phyloP scores from a whole-genome alignment of 2,113 vertebrate species.

The Neolamprologus longior region DNA sequence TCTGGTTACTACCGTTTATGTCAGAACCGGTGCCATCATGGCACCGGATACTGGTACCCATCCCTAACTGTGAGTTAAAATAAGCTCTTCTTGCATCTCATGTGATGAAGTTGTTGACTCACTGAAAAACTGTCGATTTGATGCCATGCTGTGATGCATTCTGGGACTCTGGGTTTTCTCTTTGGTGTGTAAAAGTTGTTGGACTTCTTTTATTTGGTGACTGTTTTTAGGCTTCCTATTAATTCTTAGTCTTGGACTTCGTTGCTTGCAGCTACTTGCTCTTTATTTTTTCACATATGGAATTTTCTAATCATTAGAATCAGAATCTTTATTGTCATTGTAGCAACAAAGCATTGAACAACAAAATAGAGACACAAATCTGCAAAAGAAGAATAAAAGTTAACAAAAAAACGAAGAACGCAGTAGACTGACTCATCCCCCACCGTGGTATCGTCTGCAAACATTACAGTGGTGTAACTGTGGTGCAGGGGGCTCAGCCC shows the following conservation, averaged over 20 bases:
- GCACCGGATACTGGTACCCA: too few relatives aligned
- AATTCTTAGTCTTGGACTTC: fast-evolving
- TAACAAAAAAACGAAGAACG: not conserved
- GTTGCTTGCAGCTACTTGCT: not conserved
- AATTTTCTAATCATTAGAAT: not conserved
- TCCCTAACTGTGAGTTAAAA: not conserved
- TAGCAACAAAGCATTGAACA: not conserved
- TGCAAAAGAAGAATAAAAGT: not conserved
- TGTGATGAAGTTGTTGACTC: not conserved
- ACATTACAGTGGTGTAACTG: not conserved
- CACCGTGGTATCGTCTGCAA: not conserved
- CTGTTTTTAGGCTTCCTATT: not conserved
- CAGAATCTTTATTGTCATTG: not conserved
- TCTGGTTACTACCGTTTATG: too few relatives aligned
- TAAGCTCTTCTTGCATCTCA: not conserved
- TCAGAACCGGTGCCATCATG: too few relatives aligned
- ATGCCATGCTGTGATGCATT: not conserved
- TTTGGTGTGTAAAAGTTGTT: not conserved
- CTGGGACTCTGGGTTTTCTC: not conserved
- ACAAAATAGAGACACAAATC: not conserved
- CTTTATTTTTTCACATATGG: not conserved
- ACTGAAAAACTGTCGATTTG: not conserved
- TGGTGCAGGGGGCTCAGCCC: not conserved
- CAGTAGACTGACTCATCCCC: not conserved
- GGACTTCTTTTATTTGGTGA: not conserved